phyloP scores from a whole-genome alignment of 2,797 vertebrate genomes.

The Poeciliopsis infans region DNA sequence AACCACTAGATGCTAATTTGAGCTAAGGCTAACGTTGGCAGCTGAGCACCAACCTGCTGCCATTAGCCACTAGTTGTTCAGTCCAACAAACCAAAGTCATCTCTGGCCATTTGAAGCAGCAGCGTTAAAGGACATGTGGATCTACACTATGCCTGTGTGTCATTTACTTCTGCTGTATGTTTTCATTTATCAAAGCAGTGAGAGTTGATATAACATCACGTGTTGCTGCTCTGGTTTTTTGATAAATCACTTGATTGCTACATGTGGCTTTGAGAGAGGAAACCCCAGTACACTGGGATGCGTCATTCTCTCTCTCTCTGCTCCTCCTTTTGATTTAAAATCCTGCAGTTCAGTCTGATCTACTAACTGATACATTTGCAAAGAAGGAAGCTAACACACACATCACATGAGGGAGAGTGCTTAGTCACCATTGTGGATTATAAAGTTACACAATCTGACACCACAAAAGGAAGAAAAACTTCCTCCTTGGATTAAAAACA shows the following conservation, averaged over 20 bases:
- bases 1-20: not conserved
- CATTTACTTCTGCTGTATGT: not conserved
- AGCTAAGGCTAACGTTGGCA: not conserved
- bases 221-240: not conserved
- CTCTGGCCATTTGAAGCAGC: not conserved
- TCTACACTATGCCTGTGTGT: not conserved
- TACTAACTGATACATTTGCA: not conserved
- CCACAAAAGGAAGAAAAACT: slow-evolving; percentile 6
- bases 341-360: not conserved
- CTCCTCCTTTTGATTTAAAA: not conserved
- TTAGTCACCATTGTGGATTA: not conserved
- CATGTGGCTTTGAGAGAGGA: not conserved
- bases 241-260: not conserved
- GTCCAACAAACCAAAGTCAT: not conserved
- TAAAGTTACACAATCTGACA: not conserved
- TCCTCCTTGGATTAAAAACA: slow-evolving; percentile 1
- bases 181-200: not conserved
- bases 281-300: not conserved
- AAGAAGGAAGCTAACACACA: not conserved
- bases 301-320: too few species aligned
- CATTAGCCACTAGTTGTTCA: not conserved
- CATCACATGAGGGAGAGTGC: not conserved
- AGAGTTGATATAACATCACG: not conserved
- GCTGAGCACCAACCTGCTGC: not conserved
- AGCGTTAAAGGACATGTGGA: not conserved